Percentiles rank a stretch among this genome's conserved stretches.
Conservation (phyloP, 2,797 vertebrate genomes). For the Podargus strigoides region DNA sequence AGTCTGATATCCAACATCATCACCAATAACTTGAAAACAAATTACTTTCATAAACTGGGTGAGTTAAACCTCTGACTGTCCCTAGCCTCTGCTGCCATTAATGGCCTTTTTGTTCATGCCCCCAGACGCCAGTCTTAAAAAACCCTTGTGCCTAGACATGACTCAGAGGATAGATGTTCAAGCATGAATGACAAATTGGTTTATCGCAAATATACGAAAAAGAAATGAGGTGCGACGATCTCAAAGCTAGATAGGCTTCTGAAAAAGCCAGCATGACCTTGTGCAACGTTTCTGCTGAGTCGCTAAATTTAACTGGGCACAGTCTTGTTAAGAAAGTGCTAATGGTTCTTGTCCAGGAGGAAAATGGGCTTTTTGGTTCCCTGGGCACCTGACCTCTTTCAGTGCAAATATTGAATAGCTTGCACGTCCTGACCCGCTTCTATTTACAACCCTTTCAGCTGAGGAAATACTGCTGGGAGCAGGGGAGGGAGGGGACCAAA, state of each 20-base stretch:
- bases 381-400: constrained; percentile 50
- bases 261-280: constrained; percentile 31
- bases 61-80: constrained; percentile 44
- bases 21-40: constrained; percentile 47
- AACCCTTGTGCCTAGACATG: constrained; percentile 58
- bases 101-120: constrained; percentile 57
- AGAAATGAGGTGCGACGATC: constrained; percentile 52
- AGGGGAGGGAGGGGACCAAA: not conserved
- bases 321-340: constrained; percentile 54
- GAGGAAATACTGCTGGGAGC: not conserved
- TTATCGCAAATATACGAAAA: constrained; percentile 55
- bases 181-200: constrained; percentile 61
- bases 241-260: constrained; percentile 23
- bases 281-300: not conserved
- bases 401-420: constrained; percentile 44
- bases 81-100: constrained; percentile 41
- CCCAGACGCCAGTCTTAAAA: constrained; percentile 37
- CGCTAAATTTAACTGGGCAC: constrained; percentile 37
- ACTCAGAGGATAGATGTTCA: constrained; percentile 69
- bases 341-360: constrained; percentile 43
- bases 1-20: constrained; percentile 5
- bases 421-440: not conserved
- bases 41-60: constrained; percentile 46
- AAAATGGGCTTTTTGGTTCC: constrained; percentile 56
- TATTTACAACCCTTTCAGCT: constrained; percentile 47